These are phyloP conservation scores for Capitella teleta DNA, from an alignment of 1,140 invertebrate species.

Conservation along the genomic window DNA sequence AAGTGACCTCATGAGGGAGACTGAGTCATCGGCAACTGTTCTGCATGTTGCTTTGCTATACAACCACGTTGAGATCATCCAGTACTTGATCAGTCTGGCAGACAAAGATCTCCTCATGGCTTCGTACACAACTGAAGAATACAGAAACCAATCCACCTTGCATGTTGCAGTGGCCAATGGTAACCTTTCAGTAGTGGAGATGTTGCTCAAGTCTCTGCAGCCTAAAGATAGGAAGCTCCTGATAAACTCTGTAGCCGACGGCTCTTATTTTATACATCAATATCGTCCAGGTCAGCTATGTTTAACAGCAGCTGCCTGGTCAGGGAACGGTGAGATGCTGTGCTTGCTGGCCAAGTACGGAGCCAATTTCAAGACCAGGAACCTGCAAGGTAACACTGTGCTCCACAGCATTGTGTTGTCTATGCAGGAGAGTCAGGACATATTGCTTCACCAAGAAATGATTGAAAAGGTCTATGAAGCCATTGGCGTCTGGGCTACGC, in stretches of 20 bases:
- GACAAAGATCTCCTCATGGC: conserved; percentile 5
- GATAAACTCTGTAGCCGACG: conserved; percentile 3
- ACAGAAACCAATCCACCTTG: background rate
- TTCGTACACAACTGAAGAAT: background rate
- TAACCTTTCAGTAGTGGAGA: background rate
- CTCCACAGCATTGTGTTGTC: background rate
- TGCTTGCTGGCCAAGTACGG: conserved; percentile 1
- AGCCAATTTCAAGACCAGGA: background rate
- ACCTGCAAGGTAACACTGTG: background rate
- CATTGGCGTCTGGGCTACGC: background rate
- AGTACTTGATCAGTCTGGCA: background rate
- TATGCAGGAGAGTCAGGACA: background rate
- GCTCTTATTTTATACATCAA: background rate
- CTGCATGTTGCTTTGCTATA: conserved; percentile 8
- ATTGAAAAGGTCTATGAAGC: background rate
- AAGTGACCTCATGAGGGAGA: background rate
- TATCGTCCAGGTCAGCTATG: conserved; percentile 1
- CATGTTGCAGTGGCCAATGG: conserved; percentile 4
- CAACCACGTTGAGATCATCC: conserved; percentile 1
- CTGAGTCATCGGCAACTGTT: background rate
- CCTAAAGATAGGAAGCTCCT: background rate
- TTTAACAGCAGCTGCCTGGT: conserved; percentile 3
- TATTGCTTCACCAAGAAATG: background rate
- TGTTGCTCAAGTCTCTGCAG: background rate
- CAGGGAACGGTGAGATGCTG: background rate